phyloP scores from a whole-genome alignment of 2,888 invertebrate genomes.

The Erebia aethiops region DNA sequence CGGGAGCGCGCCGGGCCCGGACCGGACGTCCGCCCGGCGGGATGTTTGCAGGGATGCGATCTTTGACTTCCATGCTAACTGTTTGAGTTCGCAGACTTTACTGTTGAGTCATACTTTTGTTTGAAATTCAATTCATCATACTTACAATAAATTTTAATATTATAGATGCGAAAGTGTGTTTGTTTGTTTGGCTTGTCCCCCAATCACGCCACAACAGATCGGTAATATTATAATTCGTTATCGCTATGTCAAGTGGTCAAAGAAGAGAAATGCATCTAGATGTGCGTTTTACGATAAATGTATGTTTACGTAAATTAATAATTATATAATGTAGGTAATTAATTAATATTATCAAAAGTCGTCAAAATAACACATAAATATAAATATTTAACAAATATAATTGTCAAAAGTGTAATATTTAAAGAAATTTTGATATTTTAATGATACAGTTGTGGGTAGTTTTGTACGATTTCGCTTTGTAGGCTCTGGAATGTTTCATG shows the following conservation, averaged over 20 bases:
- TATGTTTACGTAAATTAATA: too few relatives aligned
- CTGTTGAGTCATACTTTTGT: slow-evolving; percentile 22
- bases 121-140: slow-evolving; percentile 1
- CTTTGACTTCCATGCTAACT: slow-evolving; percentile 26
- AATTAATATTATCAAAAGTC: background rate
- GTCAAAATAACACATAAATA: background rate
- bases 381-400: background rate
- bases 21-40: slow-evolving; percentile 65
- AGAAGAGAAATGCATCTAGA: too few relatives aligned
- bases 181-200: too few relatives aligned
- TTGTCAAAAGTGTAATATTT: background rate
- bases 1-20: slow-evolving; percentile 34
- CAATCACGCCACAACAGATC: too few relatives aligned
- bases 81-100: slow-evolving; percentile 32
- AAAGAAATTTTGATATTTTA: background rate
- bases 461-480: background rate
- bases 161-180: too few relatives aligned
- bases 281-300: too few relatives aligned
- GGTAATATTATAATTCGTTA: too few relatives aligned
- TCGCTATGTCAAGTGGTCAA: too few relatives aligned
- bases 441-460: background rate
- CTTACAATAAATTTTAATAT: too few relatives aligned
- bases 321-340: background rate
- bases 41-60: slow-evolving; percentile 43
- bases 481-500: background rate